A percentile compares a stretch with the other conserved stretches of the same genome.
Evolutionary conservation across 2,888 invertebrate species (phyloP).

Genomic region (Chrysotoxum bicinctum): DNA sequence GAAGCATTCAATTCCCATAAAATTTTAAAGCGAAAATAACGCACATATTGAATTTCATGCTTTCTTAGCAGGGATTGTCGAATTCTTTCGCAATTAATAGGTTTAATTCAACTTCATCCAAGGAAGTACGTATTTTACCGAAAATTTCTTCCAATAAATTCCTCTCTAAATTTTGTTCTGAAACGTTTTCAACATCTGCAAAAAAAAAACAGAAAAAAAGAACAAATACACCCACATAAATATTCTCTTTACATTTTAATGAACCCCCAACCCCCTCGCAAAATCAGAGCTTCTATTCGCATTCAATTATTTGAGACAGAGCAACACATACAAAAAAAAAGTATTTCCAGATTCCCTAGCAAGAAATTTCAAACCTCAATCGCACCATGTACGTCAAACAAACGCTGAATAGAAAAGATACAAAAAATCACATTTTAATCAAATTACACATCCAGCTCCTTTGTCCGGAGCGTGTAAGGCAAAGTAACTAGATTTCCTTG

Average conservation of each 20-base stretch:
- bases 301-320: background rate
- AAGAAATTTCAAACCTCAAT: background rate
- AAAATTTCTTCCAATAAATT: too few species aligned
- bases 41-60: too few species aligned
- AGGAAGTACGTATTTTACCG: too few species aligned
- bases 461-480: slow-evolving; percentile 15
- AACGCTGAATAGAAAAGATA: background rate
- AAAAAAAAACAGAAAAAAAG: too few species aligned
- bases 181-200: too few species aligned
- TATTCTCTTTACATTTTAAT: background rate
- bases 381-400: background rate
- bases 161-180: too few species aligned
- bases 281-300: background rate
- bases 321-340: background rate
- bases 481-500: slow-evolving; percentile 32
- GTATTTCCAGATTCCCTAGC: background rate
- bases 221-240: background rate
- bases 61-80: too few species aligned
- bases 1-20: too few species aligned
- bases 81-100: too few species aligned
- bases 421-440: slow-evolving; percentile 44
- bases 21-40: too few species aligned
- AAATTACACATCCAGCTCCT: slow-evolving; percentile 49
- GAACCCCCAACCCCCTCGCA: too few species aligned
- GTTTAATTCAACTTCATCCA: too few species aligned